Evolutionary conservation across 2,888 invertebrate genomes (phyloP).

Genomic region (Erebia aethiops): DNA sequence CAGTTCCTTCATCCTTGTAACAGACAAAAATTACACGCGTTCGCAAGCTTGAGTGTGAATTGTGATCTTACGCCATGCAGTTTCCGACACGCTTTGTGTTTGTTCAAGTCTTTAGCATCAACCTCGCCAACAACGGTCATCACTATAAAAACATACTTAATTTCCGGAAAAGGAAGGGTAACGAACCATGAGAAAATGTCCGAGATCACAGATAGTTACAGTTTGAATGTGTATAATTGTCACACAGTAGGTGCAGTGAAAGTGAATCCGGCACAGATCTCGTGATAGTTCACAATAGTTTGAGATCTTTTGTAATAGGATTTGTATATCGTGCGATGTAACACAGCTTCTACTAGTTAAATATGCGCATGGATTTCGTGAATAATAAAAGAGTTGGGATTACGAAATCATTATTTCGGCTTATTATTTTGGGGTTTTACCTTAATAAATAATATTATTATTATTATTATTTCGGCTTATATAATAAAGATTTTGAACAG

Average conservation of each 20-base stretch:
- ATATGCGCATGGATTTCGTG: slow-evolving; percentile 33
- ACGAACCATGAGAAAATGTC: slow-evolving; percentile 30
- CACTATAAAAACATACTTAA: slow-evolving; percentile 7
- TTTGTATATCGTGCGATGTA: slow-evolving; percentile 39
- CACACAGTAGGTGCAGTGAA: slow-evolving; percentile 44
- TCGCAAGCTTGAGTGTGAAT: too few species aligned
- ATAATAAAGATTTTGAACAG: neutral
- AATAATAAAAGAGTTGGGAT: slow-evolving; percentile 11
- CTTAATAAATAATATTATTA: too few species aligned
- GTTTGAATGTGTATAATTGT: slow-evolving; percentile 33
- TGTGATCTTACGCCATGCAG: too few species aligned
- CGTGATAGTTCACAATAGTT: slow-evolving; percentile 41
- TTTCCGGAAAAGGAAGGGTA: slow-evolving; percentile 29
- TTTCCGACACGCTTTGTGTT: neutral
- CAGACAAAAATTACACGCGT: too few species aligned
- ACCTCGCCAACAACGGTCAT: neutral
- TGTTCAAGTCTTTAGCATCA: neutral
- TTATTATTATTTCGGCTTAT: too few species aligned
- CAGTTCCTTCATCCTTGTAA: too few species aligned
- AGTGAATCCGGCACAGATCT: slow-evolving; percentile 45
- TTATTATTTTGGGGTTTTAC: too few species aligned
- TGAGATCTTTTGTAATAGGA: slow-evolving; percentile 32
- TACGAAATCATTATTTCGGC: neutral
- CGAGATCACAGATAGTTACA: slow-evolving; percentile 28
- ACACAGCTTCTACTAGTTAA: slow-evolving; percentile 16